Evolutionary conservation across 1,140 invertebrate species (phyloP), one percentile per base, ranked within the genome.

Genomic region (Laupala kohalensis): DNA sequence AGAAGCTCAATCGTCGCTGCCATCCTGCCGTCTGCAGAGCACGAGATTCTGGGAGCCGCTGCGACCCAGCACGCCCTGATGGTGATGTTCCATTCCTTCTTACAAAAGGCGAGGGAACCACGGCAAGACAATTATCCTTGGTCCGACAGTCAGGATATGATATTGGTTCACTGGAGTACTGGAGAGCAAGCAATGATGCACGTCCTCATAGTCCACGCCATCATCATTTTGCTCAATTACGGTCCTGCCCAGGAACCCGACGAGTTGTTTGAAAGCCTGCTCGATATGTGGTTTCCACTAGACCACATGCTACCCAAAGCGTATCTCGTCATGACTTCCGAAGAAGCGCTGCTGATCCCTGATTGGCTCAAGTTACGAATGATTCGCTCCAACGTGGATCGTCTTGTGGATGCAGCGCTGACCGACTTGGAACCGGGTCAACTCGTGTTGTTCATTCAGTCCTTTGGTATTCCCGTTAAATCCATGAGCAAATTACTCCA

Each of bases 291-390:
- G 91, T 91, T 92, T 76, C 90, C 90, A 24, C 25, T 73, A 9
- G 69, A 53, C 75, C 78, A 65, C 23, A 78, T 79, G 62, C 78
- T 81, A 69, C 94, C 94, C 0, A 88, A 90, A 76, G 94, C 92
- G 0, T 94, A 88, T 77, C 81, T 94, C 1, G 86, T 91, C 1
- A 92, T 94, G 77, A 92, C 92, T 0, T 89, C 90, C 9, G 93
- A 95, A 78, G 92, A 95, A 78, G 92, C 92, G 5, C 82, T 92
- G 15, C 85, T 97, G 19, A 87, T 96, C 72, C 95, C 95, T 1
- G 96, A 98, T 82, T 98, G 95, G 95, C 83, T 98, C 73, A 95
- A 96, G 77, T 81, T 98, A 1, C 86, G 92, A 76, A 96, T 98
- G 90, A 95, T 98, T 69, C 85, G 94, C 12, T 96, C 93, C 0